Evolutionary conservation across 1,140 invertebrate genomes (phyloP).

Genomic region (Aphelenchoides fujianensis): DNA sequence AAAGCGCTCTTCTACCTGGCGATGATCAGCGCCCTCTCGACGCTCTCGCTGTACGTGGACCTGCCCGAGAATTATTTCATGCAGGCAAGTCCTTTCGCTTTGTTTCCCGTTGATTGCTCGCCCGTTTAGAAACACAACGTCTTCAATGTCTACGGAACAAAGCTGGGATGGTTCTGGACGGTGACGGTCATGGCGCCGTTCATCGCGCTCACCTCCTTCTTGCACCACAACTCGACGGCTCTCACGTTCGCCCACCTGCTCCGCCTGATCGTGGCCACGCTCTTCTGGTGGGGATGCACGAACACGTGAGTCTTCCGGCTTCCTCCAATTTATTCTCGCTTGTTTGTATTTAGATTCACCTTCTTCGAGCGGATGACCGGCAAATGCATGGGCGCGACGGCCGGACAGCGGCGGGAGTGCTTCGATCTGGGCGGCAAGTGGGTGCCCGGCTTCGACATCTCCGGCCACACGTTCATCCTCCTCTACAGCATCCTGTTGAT

Average conservation of each 20-base stretch:
- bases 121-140: conserved; percentile 59
- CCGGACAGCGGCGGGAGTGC: conserved; percentile 61
- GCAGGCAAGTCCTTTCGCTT: conserved; percentile 30
- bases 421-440: conserved; percentile 42
- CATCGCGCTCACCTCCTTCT: conserved; percentile 42
- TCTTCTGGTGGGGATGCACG: conserved; percentile 83
- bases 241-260: conserved; percentile 68
- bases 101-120: conserved; percentile 12
- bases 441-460: conserved; percentile 50
- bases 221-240: conserved; percentile 62
- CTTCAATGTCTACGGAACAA: conserved; percentile 55
- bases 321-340: too few relatives aligned
- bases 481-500: conserved; percentile 56
- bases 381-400: conserved; percentile 69
- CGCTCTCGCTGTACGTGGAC: conserved; percentile 30
- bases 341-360: conserved; percentile 69
- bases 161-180: conserved; percentile 61
- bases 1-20: conserved; percentile 41
- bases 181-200: conserved; percentile 44
- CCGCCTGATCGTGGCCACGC: conserved; percentile 77
- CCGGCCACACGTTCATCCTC: conserved; percentile 57
- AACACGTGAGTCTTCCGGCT: conserved; percentile 66
- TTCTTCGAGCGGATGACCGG: conserved; percentile 79
- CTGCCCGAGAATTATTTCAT: conserved; percentile 43
- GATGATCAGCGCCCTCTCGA: conserved; percentile 33